Conservation (phyloP, 2,113 vertebrate genomes). For the Scolopax mira region DNA sequence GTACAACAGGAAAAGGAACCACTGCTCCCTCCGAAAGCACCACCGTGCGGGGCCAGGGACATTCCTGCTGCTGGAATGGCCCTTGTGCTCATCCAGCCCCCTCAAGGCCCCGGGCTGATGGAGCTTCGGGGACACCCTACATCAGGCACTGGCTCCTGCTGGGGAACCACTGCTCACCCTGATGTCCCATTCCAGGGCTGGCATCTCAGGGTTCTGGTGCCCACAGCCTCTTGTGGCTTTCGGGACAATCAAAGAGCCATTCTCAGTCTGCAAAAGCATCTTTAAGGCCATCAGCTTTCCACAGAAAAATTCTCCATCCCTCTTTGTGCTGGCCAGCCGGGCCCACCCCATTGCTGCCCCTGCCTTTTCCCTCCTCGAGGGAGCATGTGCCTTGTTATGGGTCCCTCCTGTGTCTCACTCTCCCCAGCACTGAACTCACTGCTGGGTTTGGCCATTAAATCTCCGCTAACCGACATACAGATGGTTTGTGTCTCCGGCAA, state of each 20-base stretch:
- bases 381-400: neutral
- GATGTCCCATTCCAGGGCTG: neutral
- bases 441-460: slow-evolving; percentile 13
- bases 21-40: slow-evolving; percentile 20
- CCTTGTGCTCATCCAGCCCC: neutral
- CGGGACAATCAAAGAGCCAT: neutral
- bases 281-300: neutral
- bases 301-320: neutral
- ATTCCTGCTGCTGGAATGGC: neutral
- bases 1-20: slow-evolving; percentile 75
- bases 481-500: slow-evolving; percentile 45
- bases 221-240: neutral
- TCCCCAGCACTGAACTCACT: slow-evolving; percentile 3
- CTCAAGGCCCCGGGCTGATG: rapidly evolving
- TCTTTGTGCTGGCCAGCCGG: neutral
- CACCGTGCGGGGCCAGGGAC: neutral
- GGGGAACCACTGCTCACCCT: neutral
- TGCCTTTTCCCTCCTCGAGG: neutral
- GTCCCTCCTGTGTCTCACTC: neutral
- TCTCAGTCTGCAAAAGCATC: neutral
- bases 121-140: neutral
- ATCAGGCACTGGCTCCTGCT: neutral
- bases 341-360: neutral
- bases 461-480: slow-evolving; percentile 1
- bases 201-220: neutral